phyloP scores from a whole-genome alignment of 2,888 invertebrate genomes.

The Chelonus formosanus region DNA sequence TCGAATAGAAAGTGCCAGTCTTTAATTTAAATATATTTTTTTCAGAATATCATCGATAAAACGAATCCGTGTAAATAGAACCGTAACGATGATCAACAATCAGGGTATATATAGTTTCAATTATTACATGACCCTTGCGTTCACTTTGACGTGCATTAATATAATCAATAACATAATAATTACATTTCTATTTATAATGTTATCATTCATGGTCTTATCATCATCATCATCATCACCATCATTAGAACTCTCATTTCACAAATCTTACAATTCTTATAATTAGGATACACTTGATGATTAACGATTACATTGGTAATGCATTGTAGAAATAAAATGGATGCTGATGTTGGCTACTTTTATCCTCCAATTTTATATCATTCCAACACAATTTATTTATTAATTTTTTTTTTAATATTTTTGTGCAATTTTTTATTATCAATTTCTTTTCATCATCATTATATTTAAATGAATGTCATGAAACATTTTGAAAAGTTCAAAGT shows the following conservation, averaged over 20 bases:
- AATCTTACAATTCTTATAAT: background rate
- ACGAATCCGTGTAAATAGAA: constrained; percentile 52
- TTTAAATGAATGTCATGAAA: background rate
- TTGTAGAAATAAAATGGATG: background rate
- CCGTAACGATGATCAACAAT: constrained; percentile 58
- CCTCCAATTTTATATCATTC: background rate
- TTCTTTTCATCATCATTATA: too few species aligned
- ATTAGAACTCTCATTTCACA: background rate
- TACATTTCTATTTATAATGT: background rate
- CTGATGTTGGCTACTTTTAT: background rate
- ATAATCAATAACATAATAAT: constrained; percentile 3
- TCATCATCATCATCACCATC: background rate
- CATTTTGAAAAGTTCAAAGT: background rate
- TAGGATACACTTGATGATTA: constrained; percentile 3
- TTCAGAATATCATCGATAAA: constrained; percentile 50
- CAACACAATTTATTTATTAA: background rate
- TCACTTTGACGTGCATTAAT: constrained; percentile 7
- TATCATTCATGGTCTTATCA: background rate
- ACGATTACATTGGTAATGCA: constrained; percentile 7
- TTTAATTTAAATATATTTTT: constrained; percentile 50
- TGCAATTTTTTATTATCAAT: too few species aligned
- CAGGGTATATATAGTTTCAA: constrained; percentile 49
- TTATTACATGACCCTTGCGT: constrained; percentile 31
- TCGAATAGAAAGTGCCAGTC: constrained; percentile 11
- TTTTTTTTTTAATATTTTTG: too few species aligned